These are phyloP conservation scores for Lerema accius DNA, from an alignment of 1,140 invertebrate species.

Conservation along the genomic window DNA sequence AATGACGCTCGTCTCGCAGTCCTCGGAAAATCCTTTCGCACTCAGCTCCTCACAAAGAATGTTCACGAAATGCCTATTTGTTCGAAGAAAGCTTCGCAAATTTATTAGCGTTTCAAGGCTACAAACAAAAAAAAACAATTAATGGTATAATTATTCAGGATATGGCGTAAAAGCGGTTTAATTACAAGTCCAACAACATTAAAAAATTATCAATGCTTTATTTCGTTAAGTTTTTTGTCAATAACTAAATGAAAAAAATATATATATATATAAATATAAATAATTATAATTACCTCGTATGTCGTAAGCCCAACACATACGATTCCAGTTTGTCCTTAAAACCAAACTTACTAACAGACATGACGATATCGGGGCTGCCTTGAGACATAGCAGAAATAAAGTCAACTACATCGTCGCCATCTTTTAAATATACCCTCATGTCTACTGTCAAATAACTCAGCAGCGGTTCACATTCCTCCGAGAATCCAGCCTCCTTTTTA, in stretches of 20 bases:
- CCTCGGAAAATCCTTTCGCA: slow-evolving; percentile 67
- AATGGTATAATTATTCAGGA: no score
- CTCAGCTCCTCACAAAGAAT: slow-evolving; percentile 46
- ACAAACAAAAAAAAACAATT: slow-evolving; percentile 43
- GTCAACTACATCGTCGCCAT: slow-evolving; percentile 58
- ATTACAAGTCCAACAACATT: no score
- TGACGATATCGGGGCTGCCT: slow-evolving; percentile 12
- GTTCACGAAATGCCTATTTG: slow-evolving; percentile 51
- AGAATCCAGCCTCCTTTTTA: slow-evolving; percentile 54
- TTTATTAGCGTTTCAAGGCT: slow-evolving; percentile 57
- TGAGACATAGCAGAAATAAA: slow-evolving; percentile 48
- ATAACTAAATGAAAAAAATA: slow-evolving; percentile 12
- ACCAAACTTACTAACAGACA: slow-evolving; percentile 24
- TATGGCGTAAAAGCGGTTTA: no score
- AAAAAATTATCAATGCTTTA: no score
- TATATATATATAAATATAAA: no score
- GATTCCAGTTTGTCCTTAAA: slow-evolving; percentile 54
- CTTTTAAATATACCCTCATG: slow-evolving; percentile 52
- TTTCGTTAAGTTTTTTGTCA: no score
- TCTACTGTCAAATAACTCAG: slow-evolving; percentile 52
- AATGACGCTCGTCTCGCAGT: slow-evolving; percentile 60
- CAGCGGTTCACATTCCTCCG: slow-evolving; percentile 43
- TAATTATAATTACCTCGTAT: slow-evolving; percentile 53
- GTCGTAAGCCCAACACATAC: slow-evolving; percentile 44
- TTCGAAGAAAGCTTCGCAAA: slow-evolving; percentile 53